Base-by-base conservation (phyloP, 2,113 vertebrate species). In the Lagopus muta region DNA sequence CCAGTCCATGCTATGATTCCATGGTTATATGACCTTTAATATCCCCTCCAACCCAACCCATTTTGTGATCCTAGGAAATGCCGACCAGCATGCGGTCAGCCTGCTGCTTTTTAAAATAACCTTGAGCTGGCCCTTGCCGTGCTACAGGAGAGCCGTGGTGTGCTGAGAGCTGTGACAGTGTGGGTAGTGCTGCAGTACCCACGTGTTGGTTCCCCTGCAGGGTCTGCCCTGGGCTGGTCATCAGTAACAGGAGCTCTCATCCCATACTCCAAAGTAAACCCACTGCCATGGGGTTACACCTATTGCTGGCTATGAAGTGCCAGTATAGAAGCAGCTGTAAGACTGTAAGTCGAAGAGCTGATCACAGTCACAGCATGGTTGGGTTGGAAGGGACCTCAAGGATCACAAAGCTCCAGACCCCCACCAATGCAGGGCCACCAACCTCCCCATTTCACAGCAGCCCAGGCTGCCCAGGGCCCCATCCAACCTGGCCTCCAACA, bases 201-300 rank as follows among this genome's bases (percentile, higher is more conserved):
- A 10, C 9, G 17, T 19, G 54, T 19, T 57, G 54, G 30, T 57
- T 57, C 54, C 30, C 30, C 16, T 30, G 30, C 17, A 14, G 6
- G 17, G 54, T 6, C 54, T 32, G 54, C 17, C 52, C 52, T 10
- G 8, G 14, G 27, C 52, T 54, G 27, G 15, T 57, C 47, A 13
- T 47, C 60, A 22, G 25, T n/a, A 42, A 3, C 1, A 10, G 66
- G 57, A 90, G 74, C 34, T 58, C 28, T 48, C 18, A 2, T 75
- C 32, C 42, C 16, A 6, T 30, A 8, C 4, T 11, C 48, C 58
- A 6, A 8, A 60, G 20, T 8, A 48, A n/a, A 67, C 22, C 42
- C 13, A 0, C 47, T 79, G 5, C 14, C 28, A 13, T 5, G 15
- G 16, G 4, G 47, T 73, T 38, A 43, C 34, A 4, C 1, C 54